Conservation (phyloP, 2,888 invertebrate genomes). For the Lepetodrilus schrolli region DNA sequence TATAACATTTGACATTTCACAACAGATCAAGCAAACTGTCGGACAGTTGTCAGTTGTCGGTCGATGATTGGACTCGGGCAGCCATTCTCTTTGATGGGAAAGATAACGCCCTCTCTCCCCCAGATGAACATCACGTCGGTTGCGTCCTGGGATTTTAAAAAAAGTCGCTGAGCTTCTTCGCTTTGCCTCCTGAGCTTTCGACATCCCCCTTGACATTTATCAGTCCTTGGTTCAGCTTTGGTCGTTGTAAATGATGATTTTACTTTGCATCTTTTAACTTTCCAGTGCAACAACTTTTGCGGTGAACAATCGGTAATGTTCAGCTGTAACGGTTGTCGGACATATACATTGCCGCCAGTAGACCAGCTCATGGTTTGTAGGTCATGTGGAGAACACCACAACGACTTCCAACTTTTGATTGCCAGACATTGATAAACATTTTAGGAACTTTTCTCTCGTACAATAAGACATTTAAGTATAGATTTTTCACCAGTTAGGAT, state of each 20-base stretch:
- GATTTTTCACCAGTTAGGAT: background rate
- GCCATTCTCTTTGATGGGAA: too few species aligned
- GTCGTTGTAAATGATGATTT: conserved; percentile 21
- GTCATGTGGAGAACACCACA: conserved; percentile 4
- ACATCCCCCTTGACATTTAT: conserved; percentile 14
- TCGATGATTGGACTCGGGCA: too few species aligned
- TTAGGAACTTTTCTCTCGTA: background rate
- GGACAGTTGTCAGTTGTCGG: background rate
- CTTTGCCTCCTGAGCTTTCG: background rate
- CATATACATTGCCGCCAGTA: too few species aligned
- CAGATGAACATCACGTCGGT: too few species aligned
- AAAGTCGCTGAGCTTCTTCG: too few species aligned
- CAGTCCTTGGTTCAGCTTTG: conserved; percentile 24
- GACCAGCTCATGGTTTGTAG: conserved; percentile 18
- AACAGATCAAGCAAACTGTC: conserved; percentile 1
- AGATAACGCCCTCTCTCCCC: too few species aligned
- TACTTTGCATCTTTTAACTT: conserved; percentile 19
- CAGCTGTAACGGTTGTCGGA: background rate
- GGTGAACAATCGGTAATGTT: background rate
- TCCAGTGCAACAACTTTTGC: conserved; percentile 10
- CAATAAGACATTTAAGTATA: background rate
- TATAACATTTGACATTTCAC: conserved; percentile 11
- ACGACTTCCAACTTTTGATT: conserved; percentile 9
- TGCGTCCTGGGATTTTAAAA: too few species aligned
- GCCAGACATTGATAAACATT: conserved; percentile 4